Evolutionary conservation across 2,888 invertebrate genomes (phyloP).

Genomic region (Lamellibrachia satsuma): DNA sequence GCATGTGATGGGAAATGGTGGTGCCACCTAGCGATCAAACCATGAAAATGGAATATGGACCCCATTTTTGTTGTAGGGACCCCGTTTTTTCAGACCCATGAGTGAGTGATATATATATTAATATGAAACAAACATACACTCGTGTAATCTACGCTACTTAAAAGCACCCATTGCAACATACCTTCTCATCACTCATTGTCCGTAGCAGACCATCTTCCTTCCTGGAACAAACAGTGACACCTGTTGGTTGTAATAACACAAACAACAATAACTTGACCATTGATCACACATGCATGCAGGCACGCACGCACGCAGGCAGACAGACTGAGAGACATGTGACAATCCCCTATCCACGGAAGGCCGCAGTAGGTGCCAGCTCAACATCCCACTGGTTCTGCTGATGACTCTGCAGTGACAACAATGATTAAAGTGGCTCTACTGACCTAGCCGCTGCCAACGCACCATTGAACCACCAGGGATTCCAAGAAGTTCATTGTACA

Average conservation of each 20-base stretch:
- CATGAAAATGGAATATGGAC: no score
- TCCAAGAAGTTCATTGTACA: not conserved
- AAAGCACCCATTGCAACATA: slow-evolving; percentile 42
- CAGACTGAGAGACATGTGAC: no score
- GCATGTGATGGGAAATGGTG: no score
- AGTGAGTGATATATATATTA: no score
- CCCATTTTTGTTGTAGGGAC: no score
- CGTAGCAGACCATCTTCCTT: slow-evolving; percentile 96
- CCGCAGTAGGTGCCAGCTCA: not conserved
- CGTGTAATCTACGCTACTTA: not conserved
- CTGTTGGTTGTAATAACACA: not conserved
- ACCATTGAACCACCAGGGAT: not conserved
- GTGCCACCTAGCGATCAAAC: no score
- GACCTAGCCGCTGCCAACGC: not conserved
- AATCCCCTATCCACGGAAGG: no score
- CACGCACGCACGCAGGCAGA: no score
- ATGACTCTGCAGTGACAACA: not conserved
- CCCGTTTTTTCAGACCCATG: no score
- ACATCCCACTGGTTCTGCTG: not conserved
- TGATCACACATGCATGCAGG: no score
- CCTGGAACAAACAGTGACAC: slow-evolving; percentile 68
- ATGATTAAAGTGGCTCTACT: not conserved
- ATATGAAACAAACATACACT: no score
- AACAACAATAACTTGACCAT: not conserved
- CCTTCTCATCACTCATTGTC: slow-evolving; percentile 96